phyloP scores from a whole-genome alignment of 2,888 invertebrate genomes.

The Magallana nippona region DNA sequence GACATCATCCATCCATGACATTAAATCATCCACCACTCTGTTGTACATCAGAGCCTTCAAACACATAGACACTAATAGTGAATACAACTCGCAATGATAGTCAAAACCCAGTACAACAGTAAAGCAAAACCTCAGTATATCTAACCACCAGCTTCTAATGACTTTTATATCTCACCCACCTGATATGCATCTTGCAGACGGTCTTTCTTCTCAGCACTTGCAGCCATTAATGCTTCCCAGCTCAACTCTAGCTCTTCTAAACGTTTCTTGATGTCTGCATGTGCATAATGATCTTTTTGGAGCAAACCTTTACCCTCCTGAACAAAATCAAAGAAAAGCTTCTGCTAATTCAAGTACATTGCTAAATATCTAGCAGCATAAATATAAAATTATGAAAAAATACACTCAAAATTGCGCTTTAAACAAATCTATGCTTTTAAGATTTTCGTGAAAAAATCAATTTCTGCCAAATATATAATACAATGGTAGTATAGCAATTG shows the following conservation, averaged over 20 bases:
- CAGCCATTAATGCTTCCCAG: conserved; percentile 92
- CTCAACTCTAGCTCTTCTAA: conserved; percentile 91
- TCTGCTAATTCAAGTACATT: neutral
- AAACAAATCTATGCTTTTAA: too few species aligned
- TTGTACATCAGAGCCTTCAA: conserved; percentile 89
- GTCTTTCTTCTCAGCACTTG: conserved; percentile 90
- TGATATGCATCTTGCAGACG: conserved; percentile 93
- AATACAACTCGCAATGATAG: neutral
- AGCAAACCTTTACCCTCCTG: conserved; percentile 81
- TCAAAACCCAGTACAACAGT: too few species aligned
- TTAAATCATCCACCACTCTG: conserved; percentile 94
- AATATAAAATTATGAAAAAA: too few species aligned
- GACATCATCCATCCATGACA: conserved; percentile 94
- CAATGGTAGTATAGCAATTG: too few species aligned
- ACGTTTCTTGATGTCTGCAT: conserved; percentile 89
- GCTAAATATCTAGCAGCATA: neutral
- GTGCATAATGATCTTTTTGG: conserved; percentile 92
- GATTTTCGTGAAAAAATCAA: too few species aligned
- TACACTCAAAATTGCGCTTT: too few species aligned
- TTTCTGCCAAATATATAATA: too few species aligned
- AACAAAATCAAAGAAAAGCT: neutral
- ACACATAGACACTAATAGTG: neutral
- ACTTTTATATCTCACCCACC: conserved; percentile 58
- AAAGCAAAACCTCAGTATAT: too few species aligned
- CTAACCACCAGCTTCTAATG: too few species aligned